Conservation (phyloP, 2,888 invertebrate genomes). For the Myathropa florea region DNA sequence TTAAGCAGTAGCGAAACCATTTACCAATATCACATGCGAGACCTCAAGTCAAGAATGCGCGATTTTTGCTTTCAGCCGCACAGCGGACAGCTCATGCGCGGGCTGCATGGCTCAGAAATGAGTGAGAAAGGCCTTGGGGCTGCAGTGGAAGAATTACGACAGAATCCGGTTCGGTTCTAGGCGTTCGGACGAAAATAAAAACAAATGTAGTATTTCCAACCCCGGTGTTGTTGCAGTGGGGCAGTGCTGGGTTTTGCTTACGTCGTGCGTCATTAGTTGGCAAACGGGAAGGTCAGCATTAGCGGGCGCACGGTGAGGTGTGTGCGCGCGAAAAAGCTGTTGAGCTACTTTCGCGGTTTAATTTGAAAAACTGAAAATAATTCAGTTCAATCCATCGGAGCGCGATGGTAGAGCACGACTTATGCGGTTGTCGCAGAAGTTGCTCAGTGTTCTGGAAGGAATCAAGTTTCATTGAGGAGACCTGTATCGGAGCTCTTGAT, state of each 20-base stretch:
- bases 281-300: background rate
- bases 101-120: background rate
- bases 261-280: slow-evolving; percentile 2
- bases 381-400: too few relatives aligned
- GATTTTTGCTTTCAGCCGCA: slow-evolving; percentile 11
- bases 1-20: slow-evolving; percentile 15
- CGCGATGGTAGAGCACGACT: too few relatives aligned
- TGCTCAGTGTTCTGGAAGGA: too few relatives aligned
- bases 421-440: too few relatives aligned
- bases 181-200: background rate
- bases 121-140: slow-evolving; percentile 26
- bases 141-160: slow-evolving; percentile 15
- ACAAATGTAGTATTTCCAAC: background rate
- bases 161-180: slow-evolving; percentile 45
- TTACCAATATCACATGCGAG: slow-evolving; percentile 36
- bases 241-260: background rate
- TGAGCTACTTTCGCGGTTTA: background rate
- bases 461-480: too few relatives aligned
- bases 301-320: background rate
- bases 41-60: slow-evolving; percentile 31
- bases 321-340: background rate
- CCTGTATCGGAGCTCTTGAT: too few relatives aligned
- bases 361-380: background rate
- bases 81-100: background rate
- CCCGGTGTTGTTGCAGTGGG: background rate